Evolutionary conservation across 1,140 invertebrate genomes (phyloP).

Genomic region (Sweltsa coloradensis): DNA sequence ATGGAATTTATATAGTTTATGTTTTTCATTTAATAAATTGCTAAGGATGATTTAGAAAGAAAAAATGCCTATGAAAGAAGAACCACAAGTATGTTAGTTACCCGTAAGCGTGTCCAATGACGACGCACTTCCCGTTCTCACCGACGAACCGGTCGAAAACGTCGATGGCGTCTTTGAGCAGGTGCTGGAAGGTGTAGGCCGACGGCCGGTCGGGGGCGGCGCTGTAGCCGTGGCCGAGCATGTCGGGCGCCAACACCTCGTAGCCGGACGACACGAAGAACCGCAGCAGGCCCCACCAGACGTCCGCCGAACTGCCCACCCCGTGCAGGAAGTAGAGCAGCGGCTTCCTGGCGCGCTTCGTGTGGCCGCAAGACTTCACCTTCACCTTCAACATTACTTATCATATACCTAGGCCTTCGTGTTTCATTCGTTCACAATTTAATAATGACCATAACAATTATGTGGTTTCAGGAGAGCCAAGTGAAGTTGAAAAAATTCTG

Average conservation of each 20-base stretch:
- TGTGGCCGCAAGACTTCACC: too few species aligned
- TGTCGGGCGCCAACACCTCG: constrained; percentile 55
- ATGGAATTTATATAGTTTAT: too few species aligned
- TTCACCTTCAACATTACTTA: too few species aligned
- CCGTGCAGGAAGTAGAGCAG: constrained; percentile 58
- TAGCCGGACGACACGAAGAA: constrained; percentile 48
- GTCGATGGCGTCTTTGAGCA: constrained; percentile 44
- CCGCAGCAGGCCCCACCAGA: constrained; percentile 47
- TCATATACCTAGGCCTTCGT: too few species aligned
- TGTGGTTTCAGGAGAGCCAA: too few species aligned
- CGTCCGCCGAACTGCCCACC: constrained; percentile 54
- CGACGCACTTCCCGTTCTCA: constrained; percentile 30
- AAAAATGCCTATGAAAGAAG: too few species aligned
- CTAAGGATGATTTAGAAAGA: too few species aligned
- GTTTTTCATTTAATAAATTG: too few species aligned
- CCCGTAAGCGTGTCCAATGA: constrained; percentile 53
- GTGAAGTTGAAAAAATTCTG: too few species aligned
- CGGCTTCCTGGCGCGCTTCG: constrained; percentile 48
- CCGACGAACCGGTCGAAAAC: constrained; percentile 48
- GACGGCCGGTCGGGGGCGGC: constrained; percentile 40
- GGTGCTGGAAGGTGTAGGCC: constrained; percentile 50
- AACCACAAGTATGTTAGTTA: constrained; percentile 22
- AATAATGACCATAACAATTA: too few species aligned
- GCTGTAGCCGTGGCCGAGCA: constrained; percentile 60
- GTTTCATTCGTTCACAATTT: too few species aligned